Evolutionary conservation across 1,140 invertebrate species (phyloP), one percentile per base, ranked within the genome.

Genomic region (Phenacoccus solenopsis): DNA sequence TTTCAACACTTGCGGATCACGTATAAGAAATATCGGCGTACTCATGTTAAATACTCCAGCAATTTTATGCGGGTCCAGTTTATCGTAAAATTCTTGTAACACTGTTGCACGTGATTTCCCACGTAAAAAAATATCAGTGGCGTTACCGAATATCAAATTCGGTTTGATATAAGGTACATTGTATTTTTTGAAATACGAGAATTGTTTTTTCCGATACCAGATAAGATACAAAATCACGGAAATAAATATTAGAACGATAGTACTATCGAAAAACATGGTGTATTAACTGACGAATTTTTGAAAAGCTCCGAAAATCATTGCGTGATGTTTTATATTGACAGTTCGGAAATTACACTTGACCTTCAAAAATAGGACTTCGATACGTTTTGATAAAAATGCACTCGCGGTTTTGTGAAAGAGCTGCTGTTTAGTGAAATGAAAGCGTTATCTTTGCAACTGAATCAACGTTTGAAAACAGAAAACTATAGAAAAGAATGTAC

Each of bases 1-100:
- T 16, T 49, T 5, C 2, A 49, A 16, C 16, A 49, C 3, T 5
- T 49, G 3, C 5, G 16, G 38, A 49, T 49, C 38, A 16, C 38
- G 5, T 5, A 49, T 49, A 9, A 49, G 38, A n/a, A 49, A 22
- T 2, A 77, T 35, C 0, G 81, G 80, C 1, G 13, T 49, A 3
- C 3, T 4, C 4, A n/a, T 3, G 20, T 10, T 49, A n/a, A 68
- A 74, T 0, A 68, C 32, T 0, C 75, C 75, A 21, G 38, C 70
- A 20, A 67, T 22, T 28, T 67, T 67, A 67, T 67, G 61, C 20
- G 38, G 38, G 13, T 49, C 16, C 20, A 49, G 38, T 49, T 49
- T 10, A 16, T n/a, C 2, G 16, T 49, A 49, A 16, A 49, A n/a
- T 16, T 49, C 38, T 3, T 16, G 12, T 10, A 16, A 49, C 4